Evolutionary conservation across 2,113 vertebrate species (phyloP).

Genomic region (Poecile atricapillus): DNA sequence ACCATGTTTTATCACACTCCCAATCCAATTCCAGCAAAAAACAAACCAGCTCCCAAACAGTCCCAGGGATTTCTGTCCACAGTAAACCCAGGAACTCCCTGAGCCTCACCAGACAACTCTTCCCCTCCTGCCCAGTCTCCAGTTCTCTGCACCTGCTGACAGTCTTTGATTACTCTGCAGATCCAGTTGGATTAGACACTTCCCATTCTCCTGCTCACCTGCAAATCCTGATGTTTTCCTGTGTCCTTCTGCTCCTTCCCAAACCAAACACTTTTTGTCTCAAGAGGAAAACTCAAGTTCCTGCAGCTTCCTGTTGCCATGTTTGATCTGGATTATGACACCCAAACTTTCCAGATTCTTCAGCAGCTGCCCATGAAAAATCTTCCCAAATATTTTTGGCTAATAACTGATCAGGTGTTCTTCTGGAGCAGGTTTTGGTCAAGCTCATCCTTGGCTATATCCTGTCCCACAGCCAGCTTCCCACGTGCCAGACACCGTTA

Average conservation of each 20-base stretch:
- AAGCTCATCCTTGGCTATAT: background rate
- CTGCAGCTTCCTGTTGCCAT: background rate
- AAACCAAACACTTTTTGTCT: background rate
- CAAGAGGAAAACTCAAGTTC: background rate
- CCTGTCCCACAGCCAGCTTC: background rate
- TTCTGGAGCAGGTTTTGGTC: background rate
- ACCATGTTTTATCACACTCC: background rate
- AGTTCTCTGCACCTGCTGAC: background rate
- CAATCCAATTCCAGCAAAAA: background rate
- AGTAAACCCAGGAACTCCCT: background rate
- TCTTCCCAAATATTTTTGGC: background rate
- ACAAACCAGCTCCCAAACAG: background rate
- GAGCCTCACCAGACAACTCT: background rate
- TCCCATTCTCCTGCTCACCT: background rate
- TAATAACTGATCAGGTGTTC: background rate
- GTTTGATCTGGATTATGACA: accelerated
- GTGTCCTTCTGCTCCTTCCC: background rate
- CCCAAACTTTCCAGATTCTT: background rate
- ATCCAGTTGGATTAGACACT: background rate
- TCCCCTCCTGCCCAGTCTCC: background rate
- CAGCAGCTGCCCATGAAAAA: background rate
- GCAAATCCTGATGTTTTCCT: background rate
- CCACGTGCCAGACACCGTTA: accelerated
- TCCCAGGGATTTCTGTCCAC: accelerated
- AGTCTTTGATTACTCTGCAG: background rate